phyloP scores from a whole-genome alignment of 2,113 vertebrate species.

The Hypanus sabinus region DNA sequence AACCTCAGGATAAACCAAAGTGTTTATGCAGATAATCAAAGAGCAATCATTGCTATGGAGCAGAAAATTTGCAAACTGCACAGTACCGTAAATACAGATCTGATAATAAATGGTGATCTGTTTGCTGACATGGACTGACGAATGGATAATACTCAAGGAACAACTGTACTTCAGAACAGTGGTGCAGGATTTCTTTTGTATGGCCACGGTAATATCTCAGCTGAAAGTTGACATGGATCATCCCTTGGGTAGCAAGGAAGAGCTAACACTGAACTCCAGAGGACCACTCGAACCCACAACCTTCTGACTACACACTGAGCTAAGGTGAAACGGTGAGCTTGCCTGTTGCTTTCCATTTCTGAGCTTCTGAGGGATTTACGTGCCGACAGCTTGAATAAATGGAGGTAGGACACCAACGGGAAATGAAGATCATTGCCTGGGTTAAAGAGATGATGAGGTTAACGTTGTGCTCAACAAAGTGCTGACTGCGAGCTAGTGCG shows the following conservation, averaged over 20 bases:
- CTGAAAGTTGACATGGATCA: neutral
- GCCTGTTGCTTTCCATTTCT: neutral
- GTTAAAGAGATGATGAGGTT: constrained; percentile 15
- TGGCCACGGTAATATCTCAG: neutral
- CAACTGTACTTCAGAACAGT: neutral
- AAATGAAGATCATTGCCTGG: constrained; percentile 6
- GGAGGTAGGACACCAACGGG: neutral
- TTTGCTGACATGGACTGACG: neutral
- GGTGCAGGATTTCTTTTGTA: too few relatives aligned
- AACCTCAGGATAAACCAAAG: neutral
- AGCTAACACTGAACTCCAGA: neutral
- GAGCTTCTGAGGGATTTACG: neutral
- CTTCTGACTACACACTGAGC: neutral
- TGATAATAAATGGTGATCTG: neutral
- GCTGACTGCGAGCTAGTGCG: neutral
- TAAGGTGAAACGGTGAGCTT: neutral
- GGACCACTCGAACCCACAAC: neutral
- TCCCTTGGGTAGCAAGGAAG: too few relatives aligned
- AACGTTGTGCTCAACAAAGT: neutral
- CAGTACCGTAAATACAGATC: neutral
- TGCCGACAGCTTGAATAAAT: constrained; percentile 1
- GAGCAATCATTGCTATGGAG: neutral
- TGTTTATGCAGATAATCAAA: neutral
- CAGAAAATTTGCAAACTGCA: neutral
- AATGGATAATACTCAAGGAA: neutral